Evolutionary conservation across 2,113 vertebrate species (phyloP).

Genomic region (Brachyistius frenatus): DNA sequence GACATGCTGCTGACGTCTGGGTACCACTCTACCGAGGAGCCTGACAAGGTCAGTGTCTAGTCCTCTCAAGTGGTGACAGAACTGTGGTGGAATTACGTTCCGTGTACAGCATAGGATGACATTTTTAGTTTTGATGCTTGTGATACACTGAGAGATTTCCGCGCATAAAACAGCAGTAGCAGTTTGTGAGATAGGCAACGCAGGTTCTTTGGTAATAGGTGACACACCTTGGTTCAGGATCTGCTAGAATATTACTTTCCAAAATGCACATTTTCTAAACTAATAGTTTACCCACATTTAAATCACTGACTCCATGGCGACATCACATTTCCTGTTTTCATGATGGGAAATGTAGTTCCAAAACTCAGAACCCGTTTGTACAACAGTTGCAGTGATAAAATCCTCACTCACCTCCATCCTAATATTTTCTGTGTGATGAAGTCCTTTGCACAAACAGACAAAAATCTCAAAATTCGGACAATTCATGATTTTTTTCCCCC

Average conservation of each 20-base stretch:
- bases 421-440: background rate
- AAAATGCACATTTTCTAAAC: background rate
- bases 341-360: too few species aligned
- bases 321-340: too few species aligned
- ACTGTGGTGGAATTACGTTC: background rate
- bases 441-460: too few species aligned
- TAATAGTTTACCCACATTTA: background rate
- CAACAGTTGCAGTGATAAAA: background rate
- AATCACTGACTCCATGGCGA: too few species aligned
- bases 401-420: background rate
- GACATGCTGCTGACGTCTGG: conserved; percentile 90
- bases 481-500: too few species aligned
- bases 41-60: conserved; percentile 90
- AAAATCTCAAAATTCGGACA: too few species aligned
- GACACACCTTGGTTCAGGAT: background rate
- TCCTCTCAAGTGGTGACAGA: background rate
- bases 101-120: background rate
- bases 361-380: too few species aligned
- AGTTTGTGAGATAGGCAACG: too few species aligned
- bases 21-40: conserved; percentile 90
- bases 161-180: too few species aligned
- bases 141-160: too few species aligned
- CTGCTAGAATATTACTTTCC: background rate
- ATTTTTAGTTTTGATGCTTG: too few species aligned
- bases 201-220: background rate